Conservation (phyloP, 2,113 vertebrate genomes). For the Coturnix japonica region DNA sequence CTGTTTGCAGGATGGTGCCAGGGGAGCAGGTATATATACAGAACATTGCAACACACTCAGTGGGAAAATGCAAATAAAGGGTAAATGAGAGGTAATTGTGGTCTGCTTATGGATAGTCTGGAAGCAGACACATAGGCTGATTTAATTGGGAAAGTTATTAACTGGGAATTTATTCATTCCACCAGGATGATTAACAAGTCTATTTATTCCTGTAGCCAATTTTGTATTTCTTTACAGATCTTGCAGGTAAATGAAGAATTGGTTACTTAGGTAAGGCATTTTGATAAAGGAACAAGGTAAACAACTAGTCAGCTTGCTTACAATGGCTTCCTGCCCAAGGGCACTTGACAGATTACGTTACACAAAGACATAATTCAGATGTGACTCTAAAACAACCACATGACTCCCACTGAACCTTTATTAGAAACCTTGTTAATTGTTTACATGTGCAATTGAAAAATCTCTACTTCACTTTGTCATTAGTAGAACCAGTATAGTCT, state of each 20-base stretch:
- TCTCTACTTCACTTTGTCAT: not conserved
- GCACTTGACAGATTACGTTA: conserved; percentile 67
- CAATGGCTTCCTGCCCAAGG: conserved; percentile 74
- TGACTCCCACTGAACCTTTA: conserved; percentile 47
- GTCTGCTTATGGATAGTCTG: not conserved
- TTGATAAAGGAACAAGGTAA: conserved; percentile 67
- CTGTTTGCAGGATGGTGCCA: not conserved
- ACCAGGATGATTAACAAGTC: not conserved
- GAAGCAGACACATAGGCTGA: not conserved
- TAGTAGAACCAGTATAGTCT: not conserved
- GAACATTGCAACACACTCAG: not conserved
- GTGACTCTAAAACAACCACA: conserved; percentile 50
- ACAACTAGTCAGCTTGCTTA: conserved; percentile 60
- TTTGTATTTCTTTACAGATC: conserved; percentile 17
- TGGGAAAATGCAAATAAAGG: conserved; percentile 14
- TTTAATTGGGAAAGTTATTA: conserved; percentile 16
- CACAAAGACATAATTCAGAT: conserved; percentile 77
- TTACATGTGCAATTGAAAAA: conserved; percentile 51
- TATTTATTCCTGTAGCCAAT: not conserved
- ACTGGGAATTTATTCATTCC: conserved; percentile 13
- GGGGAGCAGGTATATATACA: not conserved
- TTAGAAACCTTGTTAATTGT: conserved; percentile 62
- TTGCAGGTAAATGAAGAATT: conserved; percentile 14
- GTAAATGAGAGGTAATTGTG: not conserved
- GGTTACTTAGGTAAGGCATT: conserved; percentile 61